phyloP scores from a whole-genome alignment of 2,888 invertebrate species.

The Corbicula japonica region DNA sequence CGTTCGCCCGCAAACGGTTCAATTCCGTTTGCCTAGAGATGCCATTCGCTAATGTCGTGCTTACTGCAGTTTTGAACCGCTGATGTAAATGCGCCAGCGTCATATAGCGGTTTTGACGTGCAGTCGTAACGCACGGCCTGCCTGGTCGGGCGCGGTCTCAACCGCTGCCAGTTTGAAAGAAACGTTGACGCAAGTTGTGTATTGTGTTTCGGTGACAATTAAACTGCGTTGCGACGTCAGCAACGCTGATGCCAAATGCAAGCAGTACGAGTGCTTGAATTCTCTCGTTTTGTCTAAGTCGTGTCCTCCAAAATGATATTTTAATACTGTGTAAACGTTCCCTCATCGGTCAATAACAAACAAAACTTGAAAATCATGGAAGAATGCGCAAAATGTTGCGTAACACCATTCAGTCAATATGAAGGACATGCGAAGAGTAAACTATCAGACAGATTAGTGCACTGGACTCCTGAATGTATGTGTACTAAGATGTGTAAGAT shows the following conservation, averaged over 20 bases:
- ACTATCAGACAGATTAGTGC: too few species aligned
- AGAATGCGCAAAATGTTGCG: too few species aligned
- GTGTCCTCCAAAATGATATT: too few species aligned
- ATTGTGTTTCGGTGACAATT: slow-evolving; percentile 7
- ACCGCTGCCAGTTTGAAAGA: not conserved
- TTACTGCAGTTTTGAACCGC: not conserved
- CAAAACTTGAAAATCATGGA: too few species aligned
- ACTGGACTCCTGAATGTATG: too few species aligned
- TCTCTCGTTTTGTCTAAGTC: too few species aligned
- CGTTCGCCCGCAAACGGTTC: slow-evolving; percentile 1
- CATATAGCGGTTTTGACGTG: slow-evolving; percentile 3
- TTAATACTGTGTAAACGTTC: too few species aligned
- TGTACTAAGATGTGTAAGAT: too few species aligned
- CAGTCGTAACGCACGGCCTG: not conserved
- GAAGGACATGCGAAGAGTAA: too few species aligned
- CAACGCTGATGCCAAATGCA: slow-evolving; percentile 7
- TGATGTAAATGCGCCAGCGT: slow-evolving; percentile 1
- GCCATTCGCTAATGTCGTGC: not conserved
- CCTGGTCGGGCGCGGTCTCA: not conserved
- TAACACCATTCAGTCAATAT: too few species aligned
- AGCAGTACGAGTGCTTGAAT: too few species aligned
- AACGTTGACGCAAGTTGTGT: not conserved
- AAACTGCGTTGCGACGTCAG: slow-evolving; percentile 12
- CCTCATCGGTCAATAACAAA: too few species aligned
- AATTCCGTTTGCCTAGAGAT: not conserved